Percentiles rank a stretch among this genome's conserved stretches.
These are phyloP conservation scores for Diglossa cyanea DNA, from an alignment of 2,797 vertebrate genomes.

Conservation along the genomic window DNA sequence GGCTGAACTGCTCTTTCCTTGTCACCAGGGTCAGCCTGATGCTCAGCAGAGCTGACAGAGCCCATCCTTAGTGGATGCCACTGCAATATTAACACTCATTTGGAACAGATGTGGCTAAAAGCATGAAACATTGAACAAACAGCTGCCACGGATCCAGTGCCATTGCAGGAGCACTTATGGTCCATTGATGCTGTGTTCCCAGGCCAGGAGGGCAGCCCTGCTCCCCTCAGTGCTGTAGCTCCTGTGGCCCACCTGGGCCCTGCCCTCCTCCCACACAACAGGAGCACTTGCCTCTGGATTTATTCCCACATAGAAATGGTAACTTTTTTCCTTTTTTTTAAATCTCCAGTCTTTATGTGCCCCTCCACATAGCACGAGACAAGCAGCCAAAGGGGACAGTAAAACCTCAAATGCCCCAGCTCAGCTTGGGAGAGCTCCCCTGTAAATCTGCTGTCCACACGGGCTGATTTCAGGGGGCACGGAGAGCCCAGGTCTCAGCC, in stretches of 20 bases:
- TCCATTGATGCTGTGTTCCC: slow-evolving; percentile 75
- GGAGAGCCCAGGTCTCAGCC: neutral
- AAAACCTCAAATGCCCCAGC: neutral
- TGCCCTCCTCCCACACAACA: neutral
- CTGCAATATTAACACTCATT: slow-evolving; percentile 98
- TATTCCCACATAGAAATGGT: neutral
- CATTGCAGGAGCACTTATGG: slow-evolving; percentile 82
- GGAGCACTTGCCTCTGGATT: neutral
- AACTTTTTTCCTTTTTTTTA: neutral
- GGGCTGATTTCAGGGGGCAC: neutral
- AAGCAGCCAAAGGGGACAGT: neutral
- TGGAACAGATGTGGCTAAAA: slow-evolving; percentile 96
- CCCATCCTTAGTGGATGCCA: slow-evolving; percentile 81
- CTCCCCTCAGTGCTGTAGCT: neutral
- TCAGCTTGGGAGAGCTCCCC: neutral
- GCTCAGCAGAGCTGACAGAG: slow-evolving; percentile 92
- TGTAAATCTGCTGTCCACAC: rapidly evolving
- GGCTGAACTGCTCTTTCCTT: slow-evolving; percentile 73
- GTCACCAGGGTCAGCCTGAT: slow-evolving; percentile 86
- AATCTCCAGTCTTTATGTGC: slow-evolving; percentile 1
- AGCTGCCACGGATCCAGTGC: slow-evolving; percentile 93
- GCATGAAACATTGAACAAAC: slow-evolving; percentile 99
- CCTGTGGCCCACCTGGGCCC: neutral
- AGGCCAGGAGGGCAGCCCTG: slow-evolving; percentile 65
- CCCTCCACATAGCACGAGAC: neutral